phyloP scores from a whole-genome alignment of 92 coral and sea anemone species.

The Porites cylindrica region DNA sequence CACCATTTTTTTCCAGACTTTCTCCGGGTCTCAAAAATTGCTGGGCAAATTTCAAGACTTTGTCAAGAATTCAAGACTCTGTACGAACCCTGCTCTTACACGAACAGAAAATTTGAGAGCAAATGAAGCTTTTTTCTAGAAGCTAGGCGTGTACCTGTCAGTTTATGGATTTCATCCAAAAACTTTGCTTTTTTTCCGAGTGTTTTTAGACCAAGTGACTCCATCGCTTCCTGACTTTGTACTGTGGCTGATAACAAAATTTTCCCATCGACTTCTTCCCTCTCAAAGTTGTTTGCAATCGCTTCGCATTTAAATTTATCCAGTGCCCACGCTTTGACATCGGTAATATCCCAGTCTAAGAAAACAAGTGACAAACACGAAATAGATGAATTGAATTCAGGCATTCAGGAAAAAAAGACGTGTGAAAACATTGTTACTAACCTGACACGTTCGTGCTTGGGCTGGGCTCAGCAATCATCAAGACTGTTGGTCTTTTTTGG shows the following conservation, averaged over 20 bases:
- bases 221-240: not conserved
- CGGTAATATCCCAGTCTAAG: slow-evolving; percentile 13
- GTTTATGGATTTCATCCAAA: not conserved
- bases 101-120: no score
- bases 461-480: no score
- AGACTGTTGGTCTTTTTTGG: no score
- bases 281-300: slow-evolving; percentile 33
- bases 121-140: no score
- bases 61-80: no score
- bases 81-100: no score
- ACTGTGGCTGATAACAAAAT: slow-evolving; percentile 17
- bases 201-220: slow-evolving; percentile 22
- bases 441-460: no score
- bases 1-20: no score
- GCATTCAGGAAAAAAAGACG: no score
- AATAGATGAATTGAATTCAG: not conserved
- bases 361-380: not conserved
- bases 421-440: no score
- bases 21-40: no score
- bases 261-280: slow-evolving; percentile 36
- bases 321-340: slow-evolving; percentile 29
- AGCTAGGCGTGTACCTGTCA: slow-evolving; percentile 30
- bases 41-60: no score
- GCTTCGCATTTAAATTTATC: not conserved
- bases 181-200: slow-evolving; percentile 47